Percentiles rank a stretch among this genome's conserved stretches.
phyloP scores from a whole-genome alignment of 2,113 vertebrate species.

The Nothoprocta pentlandii region DNA sequence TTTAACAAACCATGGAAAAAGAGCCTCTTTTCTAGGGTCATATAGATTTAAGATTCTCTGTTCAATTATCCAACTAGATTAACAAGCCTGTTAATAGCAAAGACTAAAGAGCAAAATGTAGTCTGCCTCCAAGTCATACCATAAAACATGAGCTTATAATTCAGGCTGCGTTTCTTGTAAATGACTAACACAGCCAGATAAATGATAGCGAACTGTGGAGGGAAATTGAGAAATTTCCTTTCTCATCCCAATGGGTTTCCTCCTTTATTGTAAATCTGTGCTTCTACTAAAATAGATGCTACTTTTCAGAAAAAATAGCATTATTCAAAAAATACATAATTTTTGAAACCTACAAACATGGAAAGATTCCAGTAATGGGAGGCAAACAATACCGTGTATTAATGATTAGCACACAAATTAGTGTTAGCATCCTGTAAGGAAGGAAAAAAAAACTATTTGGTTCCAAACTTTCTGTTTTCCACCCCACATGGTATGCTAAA shows the following conservation, averaged over 20 bases:
- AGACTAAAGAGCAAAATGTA: neutral
- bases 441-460: neutral
- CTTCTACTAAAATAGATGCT: neutral
- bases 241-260: neutral
- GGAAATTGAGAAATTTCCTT: neutral
- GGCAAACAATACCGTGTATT: neutral
- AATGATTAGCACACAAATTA: neutral
- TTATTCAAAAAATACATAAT: neutral
- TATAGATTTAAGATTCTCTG: neutral
- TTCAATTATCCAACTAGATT: constrained; percentile 10
- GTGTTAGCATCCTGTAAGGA: neutral
- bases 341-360: neutral
- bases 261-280: neutral
- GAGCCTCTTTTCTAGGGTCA: neutral
- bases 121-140: constrained; percentile 1
- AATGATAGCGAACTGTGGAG: neutral
- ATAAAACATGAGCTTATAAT: neutral
- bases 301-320: neutral
- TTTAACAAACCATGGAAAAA: neutral
- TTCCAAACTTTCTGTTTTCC: constrained; percentile 29
- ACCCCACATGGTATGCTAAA: neutral
- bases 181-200: neutral
- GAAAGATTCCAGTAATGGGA: neutral
- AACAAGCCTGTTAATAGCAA: neutral
- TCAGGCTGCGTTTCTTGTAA: neutral